Percentiles rank a stretch among this genome's conserved stretches.
Evolutionary conservation across 2,888 invertebrate genomes (phyloP).

Genomic region (Coenonympha glycerion): DNA sequence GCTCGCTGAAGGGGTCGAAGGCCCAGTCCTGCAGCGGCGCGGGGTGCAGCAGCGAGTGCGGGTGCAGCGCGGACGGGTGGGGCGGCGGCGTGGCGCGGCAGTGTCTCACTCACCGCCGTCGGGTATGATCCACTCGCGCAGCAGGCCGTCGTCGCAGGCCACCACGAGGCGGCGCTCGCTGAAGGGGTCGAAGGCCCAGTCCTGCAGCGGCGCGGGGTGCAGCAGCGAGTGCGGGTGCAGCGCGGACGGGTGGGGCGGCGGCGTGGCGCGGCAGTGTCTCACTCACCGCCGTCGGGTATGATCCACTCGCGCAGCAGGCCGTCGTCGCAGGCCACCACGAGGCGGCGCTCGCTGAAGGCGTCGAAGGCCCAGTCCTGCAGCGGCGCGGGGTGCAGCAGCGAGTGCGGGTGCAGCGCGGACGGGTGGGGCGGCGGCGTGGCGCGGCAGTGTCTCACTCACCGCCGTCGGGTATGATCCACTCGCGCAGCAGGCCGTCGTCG

Average conservation of each 20-base stretch:
- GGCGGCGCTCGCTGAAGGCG: conserved; percentile 86
- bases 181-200: conserved; percentile 97
- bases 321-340: conserved; percentile 94
- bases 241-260: conserved; percentile 89
- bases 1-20: conserved; percentile 93
- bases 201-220: conserved; percentile 91
- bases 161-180: conserved; percentile 85
- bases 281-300: conserved; percentile 80
- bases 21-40: conserved; percentile 93
- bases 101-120: conserved; percentile 75
- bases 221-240: conserved; percentile 91
- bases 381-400: conserved; percentile 91
- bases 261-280: too few relatives aligned
- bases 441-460: too few relatives aligned
- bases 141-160: conserved; percentile 91
- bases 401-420: conserved; percentile 91
- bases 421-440: conserved; percentile 71
- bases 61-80: conserved; percentile 86
- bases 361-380: conserved; percentile 97
- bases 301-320: conserved; percentile 88
- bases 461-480: too few relatives aligned
- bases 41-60: too few relatives aligned
- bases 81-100: too few relatives aligned
- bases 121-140: conserved; percentile 87
- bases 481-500: too few relatives aligned